phyloP scores from a whole-genome alignment of 2,797 vertebrate species.

The Protosalanx chinensis region DNA sequence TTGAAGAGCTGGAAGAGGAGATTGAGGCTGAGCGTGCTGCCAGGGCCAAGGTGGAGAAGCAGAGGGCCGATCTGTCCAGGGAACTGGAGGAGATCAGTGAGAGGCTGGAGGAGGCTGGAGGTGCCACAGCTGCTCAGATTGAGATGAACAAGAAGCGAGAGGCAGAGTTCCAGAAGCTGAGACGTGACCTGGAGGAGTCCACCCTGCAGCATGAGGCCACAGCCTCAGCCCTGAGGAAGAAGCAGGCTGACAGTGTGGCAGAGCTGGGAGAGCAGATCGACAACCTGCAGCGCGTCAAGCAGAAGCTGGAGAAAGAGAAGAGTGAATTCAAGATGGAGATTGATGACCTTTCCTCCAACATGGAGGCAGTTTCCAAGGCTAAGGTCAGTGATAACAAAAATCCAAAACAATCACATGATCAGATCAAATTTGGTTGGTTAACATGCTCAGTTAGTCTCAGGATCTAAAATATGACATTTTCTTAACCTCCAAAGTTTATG shows the following conservation, averaged over 20 bases:
- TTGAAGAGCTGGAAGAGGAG: slow-evolving; percentile 83
- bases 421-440: background rate
- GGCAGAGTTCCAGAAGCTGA: slow-evolving; percentile 81
- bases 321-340: slow-evolving; percentile 86
- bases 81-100: slow-evolving; percentile 87
- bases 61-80: slow-evolving; percentile 70
- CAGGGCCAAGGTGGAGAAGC: slow-evolving; percentile 78
- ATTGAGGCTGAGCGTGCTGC: slow-evolving; percentile 75
- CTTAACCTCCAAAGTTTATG: no score
- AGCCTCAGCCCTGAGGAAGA: slow-evolving; percentile 74
- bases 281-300: slow-evolving; percentile 83
- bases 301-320: slow-evolving; percentile 88
- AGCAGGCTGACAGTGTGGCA: slow-evolving; percentile 78
- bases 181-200: slow-evolving; percentile 79
- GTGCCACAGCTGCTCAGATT: slow-evolving; percentile 73
- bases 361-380: slow-evolving; percentile 76
- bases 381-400: slow-evolving; percentile 67
- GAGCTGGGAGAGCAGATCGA: slow-evolving; percentile 84
- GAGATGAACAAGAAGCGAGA: slow-evolving; percentile 85
- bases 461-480: no score
- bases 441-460: no score
- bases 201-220: slow-evolving; percentile 83
- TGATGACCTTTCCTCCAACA: slow-evolving; percentile 75
- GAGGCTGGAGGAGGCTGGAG: slow-evolving; percentile 79
- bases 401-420: background rate